A percentile compares a stretch with the other conserved stretches of the same genome.
Evolutionary conservation across 2,113 vertebrate genomes (phyloP).

Genomic region (Erythrocercus mccallii): DNA sequence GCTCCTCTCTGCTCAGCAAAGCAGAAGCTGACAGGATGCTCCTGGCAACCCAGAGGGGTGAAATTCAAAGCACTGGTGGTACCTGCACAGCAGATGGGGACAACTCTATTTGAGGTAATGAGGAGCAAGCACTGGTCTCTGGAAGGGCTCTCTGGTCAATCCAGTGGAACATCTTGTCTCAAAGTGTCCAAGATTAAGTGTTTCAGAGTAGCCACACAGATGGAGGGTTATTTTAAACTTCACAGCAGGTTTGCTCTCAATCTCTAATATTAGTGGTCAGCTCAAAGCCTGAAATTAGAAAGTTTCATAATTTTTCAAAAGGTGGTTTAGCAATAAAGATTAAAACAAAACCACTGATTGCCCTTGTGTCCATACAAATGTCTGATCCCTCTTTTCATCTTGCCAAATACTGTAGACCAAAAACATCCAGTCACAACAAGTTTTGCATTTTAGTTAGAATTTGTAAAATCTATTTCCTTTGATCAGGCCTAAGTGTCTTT

Average conservation of each 20-base stretch:
- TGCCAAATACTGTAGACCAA: not conserved
- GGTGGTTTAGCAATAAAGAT: not conserved
- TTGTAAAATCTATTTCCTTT: not conserved
- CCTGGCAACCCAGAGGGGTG: not conserved
- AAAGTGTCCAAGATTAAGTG: not conserved
- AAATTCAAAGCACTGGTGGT: not conserved
- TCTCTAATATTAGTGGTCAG: not conserved
- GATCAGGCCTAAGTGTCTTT: not conserved
- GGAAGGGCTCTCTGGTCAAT: not conserved
- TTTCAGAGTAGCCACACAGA: not conserved
- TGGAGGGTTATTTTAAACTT: not conserved
- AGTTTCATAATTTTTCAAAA: not conserved
- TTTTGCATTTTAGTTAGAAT: not conserved
- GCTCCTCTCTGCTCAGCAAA: not conserved
- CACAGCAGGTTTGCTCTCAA: not conserved
- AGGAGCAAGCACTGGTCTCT: not conserved
- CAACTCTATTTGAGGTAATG: rapidly evolving
- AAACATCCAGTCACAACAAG: not conserved
- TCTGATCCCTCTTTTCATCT: not conserved
- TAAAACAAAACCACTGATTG: not conserved
- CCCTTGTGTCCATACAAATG: not conserved
- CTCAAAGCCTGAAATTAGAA: not conserved
- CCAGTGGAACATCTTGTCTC: not conserved
- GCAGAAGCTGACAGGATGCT: not conserved
- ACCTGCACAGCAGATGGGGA: not conserved